A percentile compares a stretch with the other conserved stretches of the same genome.
phyloP scores from a whole-genome alignment of 2,797 vertebrate species.

The Toxotes lorentzi region DNA sequence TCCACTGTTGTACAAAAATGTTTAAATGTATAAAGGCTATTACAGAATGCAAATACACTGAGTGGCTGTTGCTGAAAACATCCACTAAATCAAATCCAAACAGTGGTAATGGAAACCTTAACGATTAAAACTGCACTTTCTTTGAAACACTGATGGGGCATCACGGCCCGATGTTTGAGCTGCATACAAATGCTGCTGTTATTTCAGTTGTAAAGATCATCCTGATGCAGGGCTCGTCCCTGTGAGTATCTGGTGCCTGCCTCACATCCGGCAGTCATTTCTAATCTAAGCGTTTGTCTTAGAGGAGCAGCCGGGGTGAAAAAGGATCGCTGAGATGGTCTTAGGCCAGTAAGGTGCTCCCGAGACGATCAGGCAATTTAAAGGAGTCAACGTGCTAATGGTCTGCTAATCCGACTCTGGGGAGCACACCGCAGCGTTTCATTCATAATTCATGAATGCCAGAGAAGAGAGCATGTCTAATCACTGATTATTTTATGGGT shows the following conservation, averaged over 20 bases:
- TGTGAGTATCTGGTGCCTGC: slow-evolving; percentile 16
- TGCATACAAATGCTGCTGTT: slow-evolving; percentile 24
- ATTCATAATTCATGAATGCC: slow-evolving; percentile 58
- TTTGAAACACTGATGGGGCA: not conserved
- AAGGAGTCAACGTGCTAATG: slow-evolving; percentile 62
- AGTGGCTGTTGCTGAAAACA: not conserved
- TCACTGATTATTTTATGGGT: slow-evolving; percentile 54
- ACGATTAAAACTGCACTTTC: slow-evolving; percentile 3
- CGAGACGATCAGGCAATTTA: slow-evolving; percentile 44
- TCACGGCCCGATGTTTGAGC: slow-evolving; percentile 2
- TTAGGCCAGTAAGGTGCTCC: slow-evolving; percentile 29
- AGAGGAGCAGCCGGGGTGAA: slow-evolving; percentile 40
- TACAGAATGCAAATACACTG: not conserved
- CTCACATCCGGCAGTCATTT: slow-evolving; percentile 35
- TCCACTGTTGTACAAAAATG: not conserved
- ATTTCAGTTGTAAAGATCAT: not conserved
- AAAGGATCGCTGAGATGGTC: slow-evolving; percentile 35
- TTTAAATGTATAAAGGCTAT: not conserved
- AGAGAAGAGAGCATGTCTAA: slow-evolving; percentile 40
- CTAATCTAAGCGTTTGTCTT: slow-evolving; percentile 36
- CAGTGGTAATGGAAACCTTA: not conserved
- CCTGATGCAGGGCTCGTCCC: slow-evolving; percentile 17
- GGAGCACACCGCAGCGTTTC: slow-evolving; percentile 31
- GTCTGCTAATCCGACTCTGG: slow-evolving; percentile 48
- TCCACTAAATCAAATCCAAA: not conserved